Percentiles rank a stretch among this genome's conserved stretches.
These are phyloP conservation scores for Bergia sp. DNA, from an alignment of 92 coral and sea anemone genomes.

Conservation along the genomic window DNA sequence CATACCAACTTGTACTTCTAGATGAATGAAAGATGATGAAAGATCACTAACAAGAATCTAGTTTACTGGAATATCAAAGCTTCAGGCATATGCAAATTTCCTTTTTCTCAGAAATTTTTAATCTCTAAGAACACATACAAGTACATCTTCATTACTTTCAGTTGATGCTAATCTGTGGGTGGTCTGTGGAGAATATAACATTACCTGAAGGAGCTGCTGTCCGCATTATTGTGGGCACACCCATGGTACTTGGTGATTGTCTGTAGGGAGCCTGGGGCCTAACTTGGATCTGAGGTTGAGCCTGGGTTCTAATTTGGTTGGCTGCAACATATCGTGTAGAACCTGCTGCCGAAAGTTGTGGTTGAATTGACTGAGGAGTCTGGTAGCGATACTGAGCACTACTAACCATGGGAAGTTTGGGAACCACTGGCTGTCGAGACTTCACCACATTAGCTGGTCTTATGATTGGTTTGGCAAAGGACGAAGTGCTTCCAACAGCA, in stretches of 20 bases:
- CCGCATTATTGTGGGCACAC: slow-evolving; percentile 17
- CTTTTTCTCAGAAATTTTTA: no score
- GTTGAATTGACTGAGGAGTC: not conserved
- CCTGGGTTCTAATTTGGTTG: slow-evolving; percentile 24
- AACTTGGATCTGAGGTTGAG: slow-evolving; percentile 14
- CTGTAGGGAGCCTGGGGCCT: slow-evolving; percentile 20
- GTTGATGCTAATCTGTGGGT: not conserved
- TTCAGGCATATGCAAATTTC: not conserved
- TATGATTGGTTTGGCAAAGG: slow-evolving; percentile 9
- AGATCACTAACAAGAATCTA: no score
- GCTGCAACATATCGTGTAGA: slow-evolving; percentile 13
- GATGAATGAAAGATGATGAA: no score
- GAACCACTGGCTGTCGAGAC: slow-evolving; percentile 39
- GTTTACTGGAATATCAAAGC: no score
- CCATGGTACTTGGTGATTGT: not conserved
- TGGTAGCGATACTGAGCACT: slow-evolving; percentile 26
- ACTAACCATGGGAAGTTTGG: slow-evolving; percentile 27
- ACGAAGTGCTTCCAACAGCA: not conserved
- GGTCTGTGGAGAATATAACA: not conserved
- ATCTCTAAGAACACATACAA: not conserved
- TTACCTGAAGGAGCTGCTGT: slow-evolving; percentile 18
- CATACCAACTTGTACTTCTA: no score
- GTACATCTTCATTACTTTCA: no score
- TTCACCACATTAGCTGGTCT: slow-evolving; percentile 10
- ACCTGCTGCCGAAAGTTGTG: slow-evolving; percentile 24